Base-by-base conservation (phyloP, 1,140 invertebrate genomes). In the Piezodorus guildinii region DNA sequence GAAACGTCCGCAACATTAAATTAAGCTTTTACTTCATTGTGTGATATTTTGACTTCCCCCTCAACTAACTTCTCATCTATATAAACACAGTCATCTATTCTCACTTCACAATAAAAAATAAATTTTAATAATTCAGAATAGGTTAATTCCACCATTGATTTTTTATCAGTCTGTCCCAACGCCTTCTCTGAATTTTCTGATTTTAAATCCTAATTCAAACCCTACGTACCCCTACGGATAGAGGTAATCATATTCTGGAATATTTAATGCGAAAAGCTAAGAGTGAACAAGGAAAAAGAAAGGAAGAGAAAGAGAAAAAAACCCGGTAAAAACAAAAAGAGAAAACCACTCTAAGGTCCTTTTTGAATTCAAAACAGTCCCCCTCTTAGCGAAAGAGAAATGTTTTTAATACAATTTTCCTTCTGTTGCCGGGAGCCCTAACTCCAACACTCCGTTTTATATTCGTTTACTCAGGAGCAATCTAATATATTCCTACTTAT, bases 361-460 rank as follows among this genome's bases (percentile, higher is more conserved):
- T 49, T 49, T n/a, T 19, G 46, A 49, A 49, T 49, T 49, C 46
- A 49, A 49, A 49, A 49, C 46, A 49, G n/a, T 21, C 16, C 21
- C 46, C 8, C 21, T 49, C n/a, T 49, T 21, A 49, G n/a, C n/a
- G 21, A 49, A 49, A 21, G 21, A 49, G 46, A 49, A 49, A 49
- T 49, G 46, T 49, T 49, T 49, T 49, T 49, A 49, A 49, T 49
- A 49, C 21, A 49, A 49, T 49, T 21, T 49, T 49, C 46, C 46
- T 21, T 49, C 21, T 49, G n/a, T 49, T 49, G n/a, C 46, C 46
- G 21, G 9, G 16, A n/a, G 46, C 21, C 21, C 10, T n/a, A n/a
- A n/a, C 46, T n/a, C 46, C n/a, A 19, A 21, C 46, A 21, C n/a
- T 21, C 46, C n/a, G n/a, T 49, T 19, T 49, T 49, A 49, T 49